These are phyloP conservation scores for Limnephilus marmoratus DNA, from an alignment of 2,888 invertebrate genomes.

Conservation along the genomic window DNA sequence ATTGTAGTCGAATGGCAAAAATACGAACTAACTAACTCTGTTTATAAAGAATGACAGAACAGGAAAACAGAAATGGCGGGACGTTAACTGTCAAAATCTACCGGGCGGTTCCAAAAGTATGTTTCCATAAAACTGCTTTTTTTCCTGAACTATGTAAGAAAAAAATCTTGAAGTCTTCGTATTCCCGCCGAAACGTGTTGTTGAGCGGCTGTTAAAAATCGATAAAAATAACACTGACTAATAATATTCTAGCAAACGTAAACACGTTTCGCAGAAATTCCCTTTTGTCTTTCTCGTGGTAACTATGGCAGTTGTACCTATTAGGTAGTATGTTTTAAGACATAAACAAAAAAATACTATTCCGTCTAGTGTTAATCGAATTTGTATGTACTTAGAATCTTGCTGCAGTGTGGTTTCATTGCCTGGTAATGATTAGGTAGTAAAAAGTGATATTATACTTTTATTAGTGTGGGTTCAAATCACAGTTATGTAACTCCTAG, in stretches of 20 bases:
- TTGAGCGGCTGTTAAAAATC: background rate
- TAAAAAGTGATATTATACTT: background rate
- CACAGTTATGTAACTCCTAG: background rate
- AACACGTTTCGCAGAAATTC: background rate
- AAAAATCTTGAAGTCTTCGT: background rate
- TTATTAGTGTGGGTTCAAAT: background rate
- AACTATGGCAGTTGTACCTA: too few species aligned
- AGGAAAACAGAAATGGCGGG: background rate
- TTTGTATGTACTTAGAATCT: background rate
- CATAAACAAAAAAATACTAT: too few species aligned
- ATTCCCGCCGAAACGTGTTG: background rate
- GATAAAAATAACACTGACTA: background rate
- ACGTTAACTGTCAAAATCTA: constrained; percentile 22
- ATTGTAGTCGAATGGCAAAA: background rate
- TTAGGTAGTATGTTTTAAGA: too few species aligned
- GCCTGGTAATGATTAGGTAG: background rate
- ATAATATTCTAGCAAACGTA: background rate
- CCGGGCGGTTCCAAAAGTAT: background rate
- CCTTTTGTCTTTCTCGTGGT: background rate
- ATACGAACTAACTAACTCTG: background rate
- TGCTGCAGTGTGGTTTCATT: background rate
- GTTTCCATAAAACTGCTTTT: background rate
- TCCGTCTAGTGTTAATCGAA: too few species aligned
- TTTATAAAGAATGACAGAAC: background rate
- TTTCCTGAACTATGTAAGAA: background rate